Conservation (phyloP, 2,113 vertebrate genomes). For the Willisornis vidua region DNA sequence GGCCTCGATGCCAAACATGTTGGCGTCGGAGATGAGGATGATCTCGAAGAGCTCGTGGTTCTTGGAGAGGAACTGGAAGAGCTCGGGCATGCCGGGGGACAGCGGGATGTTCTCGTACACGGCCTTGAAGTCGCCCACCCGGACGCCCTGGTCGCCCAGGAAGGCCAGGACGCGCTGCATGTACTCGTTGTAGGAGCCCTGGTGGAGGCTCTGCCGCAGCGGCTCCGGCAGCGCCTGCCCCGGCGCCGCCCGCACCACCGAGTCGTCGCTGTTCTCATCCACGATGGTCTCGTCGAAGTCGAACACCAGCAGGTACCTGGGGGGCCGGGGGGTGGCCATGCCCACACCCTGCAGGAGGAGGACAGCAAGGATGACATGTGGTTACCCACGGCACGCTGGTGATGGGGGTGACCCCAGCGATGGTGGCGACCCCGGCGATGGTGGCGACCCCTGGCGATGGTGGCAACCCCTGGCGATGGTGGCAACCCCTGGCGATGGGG, state of each 20-base stretch:
- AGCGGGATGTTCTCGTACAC: conserved; percentile 88
- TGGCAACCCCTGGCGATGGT: no score
- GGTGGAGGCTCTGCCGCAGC: conserved; percentile 85
- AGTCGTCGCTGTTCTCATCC: conserved; percentile 93
- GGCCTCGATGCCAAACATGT: conserved; percentile 89
- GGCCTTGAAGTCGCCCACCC: conserved; percentile 77
- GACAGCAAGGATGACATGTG: no score
- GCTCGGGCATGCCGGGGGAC: conserved; percentile 84
- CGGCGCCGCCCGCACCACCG: conserved; percentile 81
- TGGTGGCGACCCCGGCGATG: no score
- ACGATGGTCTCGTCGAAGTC: conserved; percentile 97
- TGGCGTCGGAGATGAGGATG: conserved; percentile 92
- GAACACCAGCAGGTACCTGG: conserved; percentile 89
- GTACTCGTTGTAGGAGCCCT: conserved; percentile 91
- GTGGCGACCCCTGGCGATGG: no score
- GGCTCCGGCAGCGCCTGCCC: conserved; percentile 82
- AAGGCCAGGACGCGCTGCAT: conserved; percentile 90
- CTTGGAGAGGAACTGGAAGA: conserved; percentile 88
- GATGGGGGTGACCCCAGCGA: no score
- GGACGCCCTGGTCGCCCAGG: conserved; percentile 89
- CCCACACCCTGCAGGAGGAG: conserved; percentile 69
- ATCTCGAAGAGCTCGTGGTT: conserved; percentile 87
- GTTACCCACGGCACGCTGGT: no score
- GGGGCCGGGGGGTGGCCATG: conserved; percentile 76
- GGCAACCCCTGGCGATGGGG: no score